Base-by-base conservation (phyloP, 2,113 vertebrate species). In the Gadus chalcogrammus region DNA sequence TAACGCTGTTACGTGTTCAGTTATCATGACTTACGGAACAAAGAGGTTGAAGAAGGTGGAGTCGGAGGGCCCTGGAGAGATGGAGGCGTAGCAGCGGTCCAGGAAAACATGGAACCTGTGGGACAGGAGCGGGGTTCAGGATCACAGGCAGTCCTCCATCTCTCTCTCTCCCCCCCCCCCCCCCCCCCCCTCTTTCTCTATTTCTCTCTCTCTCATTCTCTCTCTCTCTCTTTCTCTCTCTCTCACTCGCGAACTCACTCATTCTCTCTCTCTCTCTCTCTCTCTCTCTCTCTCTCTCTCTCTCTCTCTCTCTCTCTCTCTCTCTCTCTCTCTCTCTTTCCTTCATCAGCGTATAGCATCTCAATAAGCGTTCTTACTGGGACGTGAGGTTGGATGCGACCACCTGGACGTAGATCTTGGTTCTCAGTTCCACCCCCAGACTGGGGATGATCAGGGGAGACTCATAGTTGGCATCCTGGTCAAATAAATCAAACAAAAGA, bases 11-110 rank as follows among this genome's bases (percentile, higher is more conserved):
- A 24, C 2, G 24, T 24, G 24, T 24, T 24, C 24, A 24, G 24
- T 24, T 24, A 24, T 24, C 24, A 24, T 78, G 12, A 48, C 42
- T 48, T 9, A 24, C 9, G 24, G 68, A 56, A 90, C 74, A 81
- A 92, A 92, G 11, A 92, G 83, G 61, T 92, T 89, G 74, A 79
- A 92, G 68, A n/a, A 85, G 27, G 78, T 87, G 53, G 82, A 83
- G 68, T 82, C 87, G 3, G 72, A 62, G 17, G 91, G 87, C 16
- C 68, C 55, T 13, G 61, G 81, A 70, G 87, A 88, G 7, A 82
- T 72, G 12, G 91, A 88, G 35, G 91, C 88, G 35, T 87, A 92
- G 74, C 91, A 92, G 65, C 87, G 79, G 73, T 92, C 91, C 83
- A 92, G 71, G 28, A 91, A 79, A 17, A 92, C 82, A 9, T 86